These are phyloP conservation scores for Neodiprion pinetum DNA, from an alignment of 1,140 invertebrate genomes.

Conservation along the genomic window DNA sequence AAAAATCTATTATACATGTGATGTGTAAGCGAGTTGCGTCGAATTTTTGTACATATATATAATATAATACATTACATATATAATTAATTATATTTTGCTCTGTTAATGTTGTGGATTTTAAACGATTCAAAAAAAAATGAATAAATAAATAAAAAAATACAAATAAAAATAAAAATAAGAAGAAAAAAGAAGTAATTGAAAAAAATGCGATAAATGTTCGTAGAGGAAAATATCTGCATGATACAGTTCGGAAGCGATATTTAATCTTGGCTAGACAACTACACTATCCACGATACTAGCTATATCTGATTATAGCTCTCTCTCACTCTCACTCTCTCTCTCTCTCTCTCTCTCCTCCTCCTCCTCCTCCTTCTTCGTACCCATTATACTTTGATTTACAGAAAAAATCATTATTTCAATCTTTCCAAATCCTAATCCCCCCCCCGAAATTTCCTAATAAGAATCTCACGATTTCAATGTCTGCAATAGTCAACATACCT, in stretches of 20 bases:
- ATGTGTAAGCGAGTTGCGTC: conserved; percentile 30
- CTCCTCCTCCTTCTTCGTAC: background rate
- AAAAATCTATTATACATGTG: background rate
- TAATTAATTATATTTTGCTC: conserved; percentile 18
- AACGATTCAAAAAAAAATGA: background rate
- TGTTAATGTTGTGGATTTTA: conserved; percentile 17
- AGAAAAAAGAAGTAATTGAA: background rate
- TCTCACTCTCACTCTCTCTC: background rate
- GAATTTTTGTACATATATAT: conserved; percentile 20
- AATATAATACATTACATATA: background rate
- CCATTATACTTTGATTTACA: background rate
- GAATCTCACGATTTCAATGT: background rate
- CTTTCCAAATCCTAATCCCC: conserved; percentile 8
- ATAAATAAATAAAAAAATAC: background rate
- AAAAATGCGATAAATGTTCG: conserved; percentile 8
- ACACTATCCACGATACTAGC: background rate
- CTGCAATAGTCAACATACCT: background rate
- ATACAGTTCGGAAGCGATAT: conserved; percentile 2
- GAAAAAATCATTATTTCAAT: background rate
- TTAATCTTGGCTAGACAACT: background rate
- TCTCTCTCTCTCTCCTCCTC: no score
- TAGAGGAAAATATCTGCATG: conserved; percentile 3
- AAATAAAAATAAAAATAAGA: background rate
- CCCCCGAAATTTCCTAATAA: conserved; percentile 6
- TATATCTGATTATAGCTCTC: background rate